phyloP scores from a whole-genome alignment of 2,797 vertebrate genomes.

The Macropodus opercularis region DNA sequence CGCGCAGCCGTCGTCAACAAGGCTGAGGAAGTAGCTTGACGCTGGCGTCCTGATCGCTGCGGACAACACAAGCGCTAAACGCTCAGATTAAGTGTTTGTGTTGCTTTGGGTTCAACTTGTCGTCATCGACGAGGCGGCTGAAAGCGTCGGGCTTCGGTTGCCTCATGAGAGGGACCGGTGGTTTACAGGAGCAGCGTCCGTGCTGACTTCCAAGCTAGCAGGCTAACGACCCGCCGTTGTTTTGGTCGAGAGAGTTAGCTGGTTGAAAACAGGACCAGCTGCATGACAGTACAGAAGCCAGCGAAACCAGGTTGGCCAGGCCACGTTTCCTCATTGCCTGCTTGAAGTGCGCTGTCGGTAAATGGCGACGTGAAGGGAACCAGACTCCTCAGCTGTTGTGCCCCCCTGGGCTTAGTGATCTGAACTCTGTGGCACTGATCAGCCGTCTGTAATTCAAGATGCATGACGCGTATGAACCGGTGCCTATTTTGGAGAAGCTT shows the following conservation, averaged over 20 bases:
- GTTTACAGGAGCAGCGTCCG: constrained; percentile 5
- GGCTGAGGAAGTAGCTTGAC: constrained; percentile 54
- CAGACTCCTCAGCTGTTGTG: constrained; percentile 30
- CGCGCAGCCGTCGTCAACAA: constrained; percentile 62
- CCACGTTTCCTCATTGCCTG: background rate
- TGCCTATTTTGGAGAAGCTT: constrained; percentile 95
- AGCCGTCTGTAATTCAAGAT: constrained; percentile 71
- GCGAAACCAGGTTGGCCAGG: background rate
- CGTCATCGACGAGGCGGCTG: background rate
- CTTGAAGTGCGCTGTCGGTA: background rate
- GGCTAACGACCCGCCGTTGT: constrained; percentile 72
- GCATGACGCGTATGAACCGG: constrained; percentile 96
- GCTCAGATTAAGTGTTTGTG: background rate
- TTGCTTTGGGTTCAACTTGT: background rate
- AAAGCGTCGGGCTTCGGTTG: background rate
- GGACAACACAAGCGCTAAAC: background rate
- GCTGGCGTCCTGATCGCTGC: constrained; percentile 23
- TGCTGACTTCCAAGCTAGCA: constrained; percentile 63
- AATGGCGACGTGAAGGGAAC: constrained; percentile 43
- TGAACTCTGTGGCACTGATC: constrained; percentile 12
- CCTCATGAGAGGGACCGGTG: constrained; percentile 18
- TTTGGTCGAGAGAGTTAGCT: constrained; percentile 46
- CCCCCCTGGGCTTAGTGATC: constrained; percentile 7
- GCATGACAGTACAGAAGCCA: background rate
- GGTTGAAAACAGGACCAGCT: constrained; percentile 3